phyloP scores from a whole-genome alignment of 2,888 invertebrate species.

The Hyposoter dolosus region DNA sequence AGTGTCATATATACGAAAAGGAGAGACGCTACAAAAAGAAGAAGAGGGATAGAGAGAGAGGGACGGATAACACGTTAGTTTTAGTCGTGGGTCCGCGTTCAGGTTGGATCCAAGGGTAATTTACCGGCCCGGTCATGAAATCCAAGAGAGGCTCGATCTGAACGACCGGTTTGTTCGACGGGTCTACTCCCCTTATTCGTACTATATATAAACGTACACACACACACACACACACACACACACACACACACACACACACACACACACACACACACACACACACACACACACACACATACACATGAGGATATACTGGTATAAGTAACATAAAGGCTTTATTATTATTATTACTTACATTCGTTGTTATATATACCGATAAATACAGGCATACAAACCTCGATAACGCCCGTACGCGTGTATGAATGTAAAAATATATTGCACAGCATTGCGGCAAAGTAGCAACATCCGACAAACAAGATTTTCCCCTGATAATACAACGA shows the following conservation, averaged over 20 bases:
- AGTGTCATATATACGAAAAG: background rate
- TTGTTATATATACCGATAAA: constrained; percentile 2
- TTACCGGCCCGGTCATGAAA: constrained; percentile 63
- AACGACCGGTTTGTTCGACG: constrained; percentile 62
- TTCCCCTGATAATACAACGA: constrained; percentile 9
- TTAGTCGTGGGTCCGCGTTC: constrained; percentile 41
- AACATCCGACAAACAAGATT: constrained; percentile 23
- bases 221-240: background rate
- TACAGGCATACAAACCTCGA: background rate
- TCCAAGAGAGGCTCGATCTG: constrained; percentile 58
- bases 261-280: background rate
- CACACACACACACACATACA: background rate
- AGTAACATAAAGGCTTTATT: constrained; percentile 6
- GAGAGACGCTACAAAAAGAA: background rate
- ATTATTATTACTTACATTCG: constrained; percentile 2
- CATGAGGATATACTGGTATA: background rate
- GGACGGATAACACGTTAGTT: constrained; percentile 34
- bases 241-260: constrained; percentile 9
- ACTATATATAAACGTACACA: constrained; percentile 1
- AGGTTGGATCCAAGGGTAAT: constrained; percentile 58
- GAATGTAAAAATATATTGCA: constrained; percentile 2
- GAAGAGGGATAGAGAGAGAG: background rate
- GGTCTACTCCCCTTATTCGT: constrained; percentile 43
- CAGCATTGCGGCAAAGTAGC: constrained; percentile 8
- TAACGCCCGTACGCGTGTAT: background rate